These are phyloP conservation scores for Dione juno DNA, from an alignment of 2,888 invertebrate genomes.

Conservation along the genomic window DNA sequence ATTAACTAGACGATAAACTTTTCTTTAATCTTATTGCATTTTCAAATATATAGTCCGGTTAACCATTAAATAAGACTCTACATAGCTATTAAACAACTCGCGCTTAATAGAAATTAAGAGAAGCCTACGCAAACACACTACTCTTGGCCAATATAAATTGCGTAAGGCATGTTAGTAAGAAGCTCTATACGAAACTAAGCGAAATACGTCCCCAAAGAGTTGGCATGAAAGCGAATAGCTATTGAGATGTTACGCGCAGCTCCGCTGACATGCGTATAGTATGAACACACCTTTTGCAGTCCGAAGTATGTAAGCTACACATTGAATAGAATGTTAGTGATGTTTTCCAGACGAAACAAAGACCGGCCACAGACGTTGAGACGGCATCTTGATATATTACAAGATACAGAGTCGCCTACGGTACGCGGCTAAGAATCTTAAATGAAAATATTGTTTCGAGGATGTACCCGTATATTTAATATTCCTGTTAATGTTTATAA, in stretches of 20 bases:
- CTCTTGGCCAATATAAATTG: slow-evolving; percentile 42
- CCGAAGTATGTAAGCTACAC: slow-evolving; percentile 53
- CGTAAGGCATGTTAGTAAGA: slow-evolving; percentile 44
- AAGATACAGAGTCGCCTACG: slow-evolving; percentile 38
- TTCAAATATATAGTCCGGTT: not conserved
- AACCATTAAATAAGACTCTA: not conserved
- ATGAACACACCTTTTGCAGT: slow-evolving; percentile 58
- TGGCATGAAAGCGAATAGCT: slow-evolving; percentile 58
- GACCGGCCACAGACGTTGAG: slow-evolving; percentile 51
- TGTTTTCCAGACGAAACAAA: slow-evolving; percentile 57
- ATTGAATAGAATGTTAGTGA: slow-evolving; percentile 69
- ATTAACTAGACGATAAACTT: not conserved
- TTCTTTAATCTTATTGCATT: not conserved
- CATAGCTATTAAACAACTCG: slow-evolving; percentile 26
- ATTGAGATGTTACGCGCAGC: slow-evolving; percentile 75
- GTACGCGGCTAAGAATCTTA: slow-evolving; percentile 48
- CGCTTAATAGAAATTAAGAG: slow-evolving; percentile 32
- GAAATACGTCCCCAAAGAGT: slow-evolving; percentile 59
- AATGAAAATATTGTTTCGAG: slow-evolving; percentile 46
- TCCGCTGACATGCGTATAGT: slow-evolving; percentile 66
- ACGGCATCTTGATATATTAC: slow-evolving; percentile 52
- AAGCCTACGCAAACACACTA: slow-evolving; percentile 35
- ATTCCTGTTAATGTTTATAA: not conserved
- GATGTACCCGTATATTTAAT: slow-evolving; percentile 27
- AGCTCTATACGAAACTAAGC: slow-evolving; percentile 45